Evolutionary conservation across 2,797 vertebrate genomes (phyloP).

Genomic region (Pelodytes ibericus): DNA sequence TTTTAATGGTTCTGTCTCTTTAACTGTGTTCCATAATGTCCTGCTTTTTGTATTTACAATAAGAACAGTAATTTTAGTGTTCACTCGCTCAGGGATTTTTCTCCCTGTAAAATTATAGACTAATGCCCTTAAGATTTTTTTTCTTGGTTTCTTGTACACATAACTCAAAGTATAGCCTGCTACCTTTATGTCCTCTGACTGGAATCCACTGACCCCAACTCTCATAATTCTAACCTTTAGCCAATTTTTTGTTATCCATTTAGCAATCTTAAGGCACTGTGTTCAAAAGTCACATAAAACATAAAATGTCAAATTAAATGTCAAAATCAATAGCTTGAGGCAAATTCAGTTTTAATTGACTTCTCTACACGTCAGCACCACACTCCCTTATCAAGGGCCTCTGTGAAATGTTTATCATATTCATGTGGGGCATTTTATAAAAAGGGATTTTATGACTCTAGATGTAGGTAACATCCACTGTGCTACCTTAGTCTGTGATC

Average conservation of each 20-base stretch:
- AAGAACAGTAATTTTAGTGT: too few species aligned
- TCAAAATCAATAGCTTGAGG: slow-evolving; percentile 9
- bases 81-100: too few species aligned
- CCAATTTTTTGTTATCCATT: not conserved
- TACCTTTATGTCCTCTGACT: not conserved
- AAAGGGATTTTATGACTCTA: not conserved
- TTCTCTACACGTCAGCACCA: not conserved
- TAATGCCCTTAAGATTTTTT: too few species aligned
- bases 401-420: not conserved
- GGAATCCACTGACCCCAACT: not conserved
- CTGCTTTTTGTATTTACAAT: too few species aligned
- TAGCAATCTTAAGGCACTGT: not conserved
- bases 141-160: too few species aligned
- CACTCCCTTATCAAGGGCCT: not conserved
- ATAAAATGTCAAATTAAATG: slow-evolving; percentile 4
- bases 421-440: not conserved
- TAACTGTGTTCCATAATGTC: too few species aligned
- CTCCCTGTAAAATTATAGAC: too few species aligned
- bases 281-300: not conserved
- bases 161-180: too few species aligned
- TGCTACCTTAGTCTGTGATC: too few species aligned
- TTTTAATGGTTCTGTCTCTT: too few species aligned
- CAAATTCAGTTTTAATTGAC: slow-evolving; percentile 7
- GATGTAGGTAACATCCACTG: not conserved
- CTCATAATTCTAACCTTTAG: not conserved